phyloP scores from a whole-genome alignment of 1,140 invertebrate genomes.

The Metaphire vulgaris region DNA sequence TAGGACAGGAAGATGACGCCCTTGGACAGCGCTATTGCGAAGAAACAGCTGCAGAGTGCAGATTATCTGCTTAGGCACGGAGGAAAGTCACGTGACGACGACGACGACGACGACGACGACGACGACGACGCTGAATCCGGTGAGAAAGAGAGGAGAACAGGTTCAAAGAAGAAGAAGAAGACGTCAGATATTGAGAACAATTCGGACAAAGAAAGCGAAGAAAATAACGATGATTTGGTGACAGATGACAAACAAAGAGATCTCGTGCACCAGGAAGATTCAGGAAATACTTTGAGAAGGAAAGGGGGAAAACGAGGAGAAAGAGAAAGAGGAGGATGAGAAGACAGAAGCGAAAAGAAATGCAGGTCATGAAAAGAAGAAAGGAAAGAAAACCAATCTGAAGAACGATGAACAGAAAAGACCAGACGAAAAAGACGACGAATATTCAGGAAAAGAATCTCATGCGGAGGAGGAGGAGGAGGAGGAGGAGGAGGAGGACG shows the following conservation, averaged over 20 bases:
- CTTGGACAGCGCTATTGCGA: constrained; percentile 77
- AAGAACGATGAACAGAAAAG: constrained; percentile 29
- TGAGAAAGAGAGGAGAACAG: constrained; percentile 32
- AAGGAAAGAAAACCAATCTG: constrained; percentile 25
- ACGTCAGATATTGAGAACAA: constrained; percentile 22
- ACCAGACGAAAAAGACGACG: constrained; percentile 29
- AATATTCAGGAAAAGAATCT: constrained; percentile 27
- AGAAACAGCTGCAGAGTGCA: constrained; percentile 77
- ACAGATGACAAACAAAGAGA: constrained; percentile 7
- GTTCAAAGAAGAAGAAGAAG: background rate
- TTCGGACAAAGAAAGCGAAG: background rate
- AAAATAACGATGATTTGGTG: background rate
- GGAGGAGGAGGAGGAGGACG: constrained; percentile 42
- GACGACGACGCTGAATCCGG: constrained; percentile 36
- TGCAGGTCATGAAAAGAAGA: constrained; percentile 27
- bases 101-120: constrained; percentile 49
- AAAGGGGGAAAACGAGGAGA: constrained; percentile 16
- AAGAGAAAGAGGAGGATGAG: constrained; percentile 20
- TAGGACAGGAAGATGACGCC: constrained; percentile 64
- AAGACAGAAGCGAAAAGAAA: constrained; percentile 16
- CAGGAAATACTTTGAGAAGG: background rate
- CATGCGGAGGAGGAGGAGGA: constrained; percentile 19
- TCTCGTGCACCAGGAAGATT: constrained; percentile 12
- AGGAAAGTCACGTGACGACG: constrained; percentile 67
- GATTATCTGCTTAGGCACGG: constrained; percentile 88